Base-by-base conservation (phyloP, 2,113 vertebrate species). In the Chionomys nivalis region DNA sequence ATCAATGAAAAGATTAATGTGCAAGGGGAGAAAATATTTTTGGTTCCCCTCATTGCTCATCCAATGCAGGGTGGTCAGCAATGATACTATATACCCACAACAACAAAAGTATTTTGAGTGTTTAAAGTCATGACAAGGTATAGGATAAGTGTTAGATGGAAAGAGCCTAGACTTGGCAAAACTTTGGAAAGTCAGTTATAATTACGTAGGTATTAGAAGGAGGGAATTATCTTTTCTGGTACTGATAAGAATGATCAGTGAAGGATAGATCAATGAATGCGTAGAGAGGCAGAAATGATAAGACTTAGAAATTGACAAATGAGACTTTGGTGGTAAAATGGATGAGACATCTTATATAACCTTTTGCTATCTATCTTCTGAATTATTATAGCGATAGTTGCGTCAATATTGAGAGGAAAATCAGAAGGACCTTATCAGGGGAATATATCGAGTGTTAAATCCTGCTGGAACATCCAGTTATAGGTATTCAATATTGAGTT, bases 401-500 rank as follows among this genome's bases (percentile, higher is more conserved):
- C 11, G 65, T 61, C 44, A 92, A 47, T 78, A 94, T 58, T 68
- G 49, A 26, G 55, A 90, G 90, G 44, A 36, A 87, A 78, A 12
- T 52, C 47, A 95, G 55, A 95, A 94, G 36, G 17, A 77, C 12
- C 26, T 78, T 39, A 87, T 39, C 68, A 26, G 70, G 21, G 68
- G 19, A 28, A 63, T 83, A 75, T 52, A 77, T n/a, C 39, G 24
- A 89, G 68, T 82, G n/a, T 73, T 92, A 94, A 95, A 65, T n/a
- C 49, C 68, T 73, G 1, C 39, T 79, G 55, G 28, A 68, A 78
- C 63, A 70, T 92, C 91, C 44, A 55, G 24, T 42, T 92, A 83
- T 55, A 89, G 61, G 81, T 82, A 89, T 87, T 96, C 47, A 87
- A 47, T 92, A 78, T 44, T 28, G 44, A 49, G 33, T 95, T 89